Percentiles rank a stretch among this genome's conserved stretches.
Evolutionary conservation across 2,797 vertebrate species (phyloP).

Genomic region (Pseudomugil tenellus): DNA sequence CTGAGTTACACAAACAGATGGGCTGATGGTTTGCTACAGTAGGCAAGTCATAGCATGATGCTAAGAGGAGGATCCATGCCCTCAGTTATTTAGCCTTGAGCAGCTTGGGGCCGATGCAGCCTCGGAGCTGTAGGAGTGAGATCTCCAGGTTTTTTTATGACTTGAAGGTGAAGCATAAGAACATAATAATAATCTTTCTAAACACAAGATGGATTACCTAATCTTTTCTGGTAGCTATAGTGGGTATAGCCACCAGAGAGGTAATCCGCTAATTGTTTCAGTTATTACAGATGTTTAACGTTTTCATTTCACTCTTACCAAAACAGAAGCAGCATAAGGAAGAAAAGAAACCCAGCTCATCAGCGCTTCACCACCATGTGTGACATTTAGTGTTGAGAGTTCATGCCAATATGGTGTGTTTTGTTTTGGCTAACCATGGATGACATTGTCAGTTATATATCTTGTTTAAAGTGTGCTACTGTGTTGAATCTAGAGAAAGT

Average conservation of each 20-base stretch:
- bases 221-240: too few relatives aligned
- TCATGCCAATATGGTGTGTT: not conserved
- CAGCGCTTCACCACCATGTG: not conserved
- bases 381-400: not conserved
- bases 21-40: conserved; percentile 58
- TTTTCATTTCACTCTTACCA: too few relatives aligned
- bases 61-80: conserved; percentile 26
- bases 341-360: not conserved
- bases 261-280: too few relatives aligned
- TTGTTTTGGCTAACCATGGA: not conserved
- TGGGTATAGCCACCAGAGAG: too few relatives aligned
- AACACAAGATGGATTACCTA: not conserved
- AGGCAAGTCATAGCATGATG: conserved; percentile 45
- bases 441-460: not conserved
- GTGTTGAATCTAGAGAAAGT: not conserved
- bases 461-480: not conserved
- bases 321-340: too few relatives aligned
- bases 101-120: conserved; percentile 33
- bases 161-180: not conserved
- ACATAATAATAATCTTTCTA: not conserved
- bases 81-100: conserved; percentile 26
- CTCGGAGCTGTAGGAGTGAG: conserved; percentile 11
- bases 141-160: not conserved
- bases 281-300: too few relatives aligned
- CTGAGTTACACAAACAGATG: conserved; percentile 68